phyloP scores from a whole-genome alignment of 2,797 vertebrate genomes.

The Semotilus atromaculatus region DNA sequence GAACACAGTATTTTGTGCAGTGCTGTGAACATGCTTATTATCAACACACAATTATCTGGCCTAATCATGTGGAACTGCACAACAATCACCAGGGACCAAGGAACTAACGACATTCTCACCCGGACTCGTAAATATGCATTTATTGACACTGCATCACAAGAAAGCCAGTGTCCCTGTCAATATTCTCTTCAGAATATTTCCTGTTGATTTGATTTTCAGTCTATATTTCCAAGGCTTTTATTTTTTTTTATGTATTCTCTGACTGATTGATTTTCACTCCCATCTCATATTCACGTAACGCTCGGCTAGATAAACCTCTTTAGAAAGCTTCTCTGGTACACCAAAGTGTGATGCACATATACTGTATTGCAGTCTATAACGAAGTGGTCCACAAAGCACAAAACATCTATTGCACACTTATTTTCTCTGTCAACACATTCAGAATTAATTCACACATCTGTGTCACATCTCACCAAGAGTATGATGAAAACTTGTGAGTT shows the following conservation, averaged over 20 bases:
- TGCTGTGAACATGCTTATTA: slow-evolving; percentile 97
- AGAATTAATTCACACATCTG: slow-evolving; percentile 46
- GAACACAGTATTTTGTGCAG: slow-evolving; percentile 93
- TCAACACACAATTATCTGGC: slow-evolving; percentile 99
- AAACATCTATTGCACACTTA: slow-evolving; percentile 16
- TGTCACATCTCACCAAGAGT: not conserved
- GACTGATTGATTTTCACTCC: slow-evolving; percentile 18
- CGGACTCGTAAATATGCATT: slow-evolving; percentile 91
- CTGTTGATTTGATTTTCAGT: slow-evolving; percentile 49
- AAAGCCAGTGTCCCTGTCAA: slow-evolving; percentile 27
- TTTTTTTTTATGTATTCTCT: slow-evolving; percentile 34
- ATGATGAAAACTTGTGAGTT: slow-evolving; percentile 5
- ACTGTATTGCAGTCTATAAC: not conserved
- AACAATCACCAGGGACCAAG: slow-evolving; percentile 99
- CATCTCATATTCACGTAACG: not conserved
- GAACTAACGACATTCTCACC: slow-evolving; percentile 99
- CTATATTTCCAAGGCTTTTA: slow-evolving; percentile 67
- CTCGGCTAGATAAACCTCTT: slow-evolving; percentile 12
- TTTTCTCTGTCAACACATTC: slow-evolving; percentile 35
- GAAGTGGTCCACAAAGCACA: not conserved
- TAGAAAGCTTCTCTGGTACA: slow-evolving; percentile 8
- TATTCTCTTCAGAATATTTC: slow-evolving; percentile 30
- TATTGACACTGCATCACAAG: slow-evolving; percentile 61
- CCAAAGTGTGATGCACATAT: slow-evolving; percentile 9
- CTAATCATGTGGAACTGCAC: slow-evolving; percentile 99